Percentiles rank a stretch among this genome's conserved stretches.
phyloP scores from a whole-genome alignment of 2,888 invertebrate species.

The Penaeus monodon region DNA sequence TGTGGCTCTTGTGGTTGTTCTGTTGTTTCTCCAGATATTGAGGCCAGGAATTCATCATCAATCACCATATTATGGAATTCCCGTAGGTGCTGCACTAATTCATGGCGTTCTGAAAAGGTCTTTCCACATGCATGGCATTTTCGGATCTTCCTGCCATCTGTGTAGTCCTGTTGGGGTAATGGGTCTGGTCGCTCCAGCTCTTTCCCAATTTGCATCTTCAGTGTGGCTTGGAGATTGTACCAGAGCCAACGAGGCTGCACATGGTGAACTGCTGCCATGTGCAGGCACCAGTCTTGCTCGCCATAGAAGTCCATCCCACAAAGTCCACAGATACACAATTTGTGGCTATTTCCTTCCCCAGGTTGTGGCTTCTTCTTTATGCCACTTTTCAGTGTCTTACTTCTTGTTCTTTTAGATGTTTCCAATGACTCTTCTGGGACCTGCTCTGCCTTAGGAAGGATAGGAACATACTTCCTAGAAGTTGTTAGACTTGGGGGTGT shows the following conservation, averaged over 20 bases:
- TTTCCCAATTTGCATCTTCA: conserved; percentile 30
- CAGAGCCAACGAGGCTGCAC: conserved; percentile 17
- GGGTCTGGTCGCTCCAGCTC: conserved; percentile 16
- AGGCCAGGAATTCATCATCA: conserved; percentile 18
- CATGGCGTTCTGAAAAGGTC: neutral
- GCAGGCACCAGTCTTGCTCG: conserved; percentile 30
- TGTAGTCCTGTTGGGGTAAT: neutral
- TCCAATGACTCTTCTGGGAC: too few relatives aligned
- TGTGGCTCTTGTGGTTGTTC: too few relatives aligned
- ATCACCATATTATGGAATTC: conserved; percentile 31
- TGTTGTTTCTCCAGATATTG: neutral
- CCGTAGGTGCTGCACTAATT: conserved; percentile 35
- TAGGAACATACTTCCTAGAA: too few relatives aligned
- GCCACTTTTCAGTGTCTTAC: too few relatives aligned
- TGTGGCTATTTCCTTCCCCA: neutral
- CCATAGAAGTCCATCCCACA: conserved; percentile 36
- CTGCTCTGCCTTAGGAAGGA: too few relatives aligned
- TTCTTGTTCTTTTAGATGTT: too few relatives aligned
- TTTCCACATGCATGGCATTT: conserved; percentile 32
- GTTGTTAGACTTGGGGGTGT: too few relatives aligned
- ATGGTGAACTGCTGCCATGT: conserved; percentile 28
- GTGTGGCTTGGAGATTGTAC: conserved; percentile 24
- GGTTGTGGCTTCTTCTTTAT: too few relatives aligned
- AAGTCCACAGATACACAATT: conserved; percentile 37
- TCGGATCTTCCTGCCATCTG: neutral